Base-by-base conservation (phyloP, 2,888 invertebrate species). In the Troides helena region DNA sequence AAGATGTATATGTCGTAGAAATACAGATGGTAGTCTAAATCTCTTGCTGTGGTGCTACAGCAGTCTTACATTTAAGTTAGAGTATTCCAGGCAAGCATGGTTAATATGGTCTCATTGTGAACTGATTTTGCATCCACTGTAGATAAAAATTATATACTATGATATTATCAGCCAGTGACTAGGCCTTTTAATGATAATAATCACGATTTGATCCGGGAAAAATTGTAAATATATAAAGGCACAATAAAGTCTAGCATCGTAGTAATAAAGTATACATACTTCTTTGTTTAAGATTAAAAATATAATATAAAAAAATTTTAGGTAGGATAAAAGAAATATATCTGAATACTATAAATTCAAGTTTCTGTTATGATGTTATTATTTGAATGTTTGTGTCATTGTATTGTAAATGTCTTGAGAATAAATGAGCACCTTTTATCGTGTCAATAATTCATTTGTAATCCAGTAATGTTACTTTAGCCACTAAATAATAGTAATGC, bases 181-280 rank as follows among this genome's bases (percentile, higher is more conserved):
- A 18, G n/a, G 53, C 53, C 53, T 53, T 53, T 53, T n/a, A 53
- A n/a, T 53, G 53, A 62, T 23, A 46, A n/a, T 46, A 4, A 23
- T 18, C 62, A 25, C 17, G 23, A 62, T 46, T 23, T 46, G 12
- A 21, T 36, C n/a, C 12, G 1, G 7, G 23, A 43, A 25, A 8
- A 62, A 10, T 14, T 62, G 62, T 62, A 62, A 46, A 62, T 62
- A 62, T 25, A 2, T 61, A 21, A 43, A 61, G 43, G 21, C 62
- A 62, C 23, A 62, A 17, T 62, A 46, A 62, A 62, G 46, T 23
- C 6, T 53, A 53, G 50, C 8, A n/a, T 12, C 3, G 6, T 53
- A 50, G 18, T 50, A 50, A 18, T 50, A 50, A 17, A 18, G 2
- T 50, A 50, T 50, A n/a, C n/a, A 1, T 18, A 12, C 14, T 53